These are phyloP conservation scores for Pelobates cultripes DNA, from an alignment of 2,797 vertebrate species.

Conservation along the genomic window DNA sequence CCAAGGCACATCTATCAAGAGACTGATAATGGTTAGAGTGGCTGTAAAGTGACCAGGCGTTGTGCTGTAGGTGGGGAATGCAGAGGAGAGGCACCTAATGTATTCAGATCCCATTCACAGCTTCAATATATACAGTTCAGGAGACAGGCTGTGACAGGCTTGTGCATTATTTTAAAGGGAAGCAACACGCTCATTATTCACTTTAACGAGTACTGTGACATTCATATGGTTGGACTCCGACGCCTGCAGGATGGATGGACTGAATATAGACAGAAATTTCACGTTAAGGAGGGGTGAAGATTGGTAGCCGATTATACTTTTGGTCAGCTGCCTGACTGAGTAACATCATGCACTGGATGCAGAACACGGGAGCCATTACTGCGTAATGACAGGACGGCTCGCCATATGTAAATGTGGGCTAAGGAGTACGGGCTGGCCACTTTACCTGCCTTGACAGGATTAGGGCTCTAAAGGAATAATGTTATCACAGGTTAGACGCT, in stretches of 20 bases:
- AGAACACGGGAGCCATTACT: not conserved
- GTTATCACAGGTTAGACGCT: too few relatives aligned
- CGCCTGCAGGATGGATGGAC: slow-evolving; percentile 21
- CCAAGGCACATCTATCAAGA: slow-evolving; percentile 20
- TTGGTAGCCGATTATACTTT: not conserved
- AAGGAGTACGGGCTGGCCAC: too few relatives aligned
- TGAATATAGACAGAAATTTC: slow-evolving; percentile 15
- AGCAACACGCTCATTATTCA: slow-evolving; percentile 37
- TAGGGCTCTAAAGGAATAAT: too few relatives aligned
- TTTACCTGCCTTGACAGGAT: too few relatives aligned
- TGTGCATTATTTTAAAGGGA: slow-evolving; percentile 42
- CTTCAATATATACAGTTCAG: slow-evolving; percentile 27
- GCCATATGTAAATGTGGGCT: too few relatives aligned
- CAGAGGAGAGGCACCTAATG: not conserved
- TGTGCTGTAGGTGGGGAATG: not conserved
- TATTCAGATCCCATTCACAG: slow-evolving; percentile 35
- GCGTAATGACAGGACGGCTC: too few relatives aligned
- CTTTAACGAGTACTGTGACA: slow-evolving; percentile 44
- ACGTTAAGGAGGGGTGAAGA: not conserved
- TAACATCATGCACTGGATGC: not conserved
- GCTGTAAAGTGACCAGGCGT: not conserved
- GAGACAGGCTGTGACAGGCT: slow-evolving; percentile 34
- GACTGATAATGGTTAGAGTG: not conserved
- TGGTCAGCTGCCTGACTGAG: not conserved
- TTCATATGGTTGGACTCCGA: slow-evolving; percentile 21